phyloP scores from a whole-genome alignment of 1,140 invertebrate genomes.

The Euura saliciscinereae region DNA sequence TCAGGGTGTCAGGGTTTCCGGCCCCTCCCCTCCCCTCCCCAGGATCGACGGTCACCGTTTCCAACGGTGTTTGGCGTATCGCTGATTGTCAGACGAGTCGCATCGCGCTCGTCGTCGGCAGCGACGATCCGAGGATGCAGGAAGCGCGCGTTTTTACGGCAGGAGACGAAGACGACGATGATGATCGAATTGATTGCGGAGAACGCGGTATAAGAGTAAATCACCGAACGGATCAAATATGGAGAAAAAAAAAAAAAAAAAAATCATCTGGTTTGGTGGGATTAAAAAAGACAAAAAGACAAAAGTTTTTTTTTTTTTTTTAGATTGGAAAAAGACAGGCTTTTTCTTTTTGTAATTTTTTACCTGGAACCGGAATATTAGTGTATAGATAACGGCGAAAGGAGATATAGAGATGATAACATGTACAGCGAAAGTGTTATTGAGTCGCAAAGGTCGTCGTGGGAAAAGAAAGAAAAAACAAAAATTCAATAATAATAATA shows the following conservation, averaged over 20 bases:
- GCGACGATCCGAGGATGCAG: no score
- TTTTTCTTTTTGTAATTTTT: slow-evolving; percentile 6
- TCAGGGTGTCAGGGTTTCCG: no score
- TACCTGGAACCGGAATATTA: not conserved
- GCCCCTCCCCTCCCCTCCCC: no score
- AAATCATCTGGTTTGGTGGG: no score
- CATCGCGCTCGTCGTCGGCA: no score
- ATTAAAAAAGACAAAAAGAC: no score
- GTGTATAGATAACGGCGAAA: not conserved
- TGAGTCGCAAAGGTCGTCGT: not conserved
- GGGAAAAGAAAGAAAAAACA: not conserved
- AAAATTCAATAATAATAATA: slow-evolving; percentile 2
- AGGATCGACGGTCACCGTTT: not conserved
- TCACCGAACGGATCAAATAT: not conserved
- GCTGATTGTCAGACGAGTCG: no score
- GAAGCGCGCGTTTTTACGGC: no score
- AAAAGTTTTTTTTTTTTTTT: no score
- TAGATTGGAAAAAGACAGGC: not conserved
- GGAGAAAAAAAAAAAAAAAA: not conserved
- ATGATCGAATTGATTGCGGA: no score
- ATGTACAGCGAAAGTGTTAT: not conserved
- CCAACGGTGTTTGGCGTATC: no score
- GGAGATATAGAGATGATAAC: not conserved
- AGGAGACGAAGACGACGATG: no score
- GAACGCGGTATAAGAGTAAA: not conserved